Evolutionary conservation across 2,888 invertebrate species (phyloP).

Genomic region (Lycophotia porphyrea): DNA sequence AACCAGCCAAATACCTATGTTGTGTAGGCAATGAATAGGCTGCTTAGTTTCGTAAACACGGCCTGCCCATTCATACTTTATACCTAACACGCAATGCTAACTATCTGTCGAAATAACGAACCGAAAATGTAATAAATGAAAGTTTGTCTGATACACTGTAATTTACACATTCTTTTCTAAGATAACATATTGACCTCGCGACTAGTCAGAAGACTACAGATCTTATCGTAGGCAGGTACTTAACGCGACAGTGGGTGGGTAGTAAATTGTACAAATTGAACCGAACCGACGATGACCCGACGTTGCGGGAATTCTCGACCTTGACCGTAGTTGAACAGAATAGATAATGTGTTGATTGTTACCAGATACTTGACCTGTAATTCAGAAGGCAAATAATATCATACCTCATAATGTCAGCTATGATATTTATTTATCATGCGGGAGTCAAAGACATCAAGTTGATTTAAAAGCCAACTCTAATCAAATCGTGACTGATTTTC

Average conservation of each 20-base stretch:
- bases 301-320: conserved; percentile 62
- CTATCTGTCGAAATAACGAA: conserved; percentile 46
- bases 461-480: not conserved
- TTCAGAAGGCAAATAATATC: conserved; percentile 43
- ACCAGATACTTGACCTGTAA: conserved; percentile 63
- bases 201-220: conserved; percentile 21
- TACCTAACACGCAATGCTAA: conserved; percentile 22
- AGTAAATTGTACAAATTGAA: conserved; percentile 74
- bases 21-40: conserved; percentile 48
- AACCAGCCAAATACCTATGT: conserved; percentile 31
- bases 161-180: conserved; percentile 25
- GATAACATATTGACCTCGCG: conserved; percentile 17
- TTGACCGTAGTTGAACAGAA: conserved; percentile 64
- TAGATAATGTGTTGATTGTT: conserved; percentile 57
- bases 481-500: not conserved
- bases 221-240: conserved; percentile 56
- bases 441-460: not conserved
- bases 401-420: conserved; percentile 23
- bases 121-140: conserved; percentile 15
- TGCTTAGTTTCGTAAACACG: conserved; percentile 44
- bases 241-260: conserved; percentile 68
- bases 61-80: conserved; percentile 41
- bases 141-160: conserved; percentile 21
- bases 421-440: conserved; percentile 19
- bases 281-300: conserved; percentile 59